A percentile compares a stretch with the other conserved stretches of the same genome.
These are phyloP conservation scores for Drosophila azteca DNA, from an alignment of 1,140 invertebrate species.

Conservation along the genomic window DNA sequence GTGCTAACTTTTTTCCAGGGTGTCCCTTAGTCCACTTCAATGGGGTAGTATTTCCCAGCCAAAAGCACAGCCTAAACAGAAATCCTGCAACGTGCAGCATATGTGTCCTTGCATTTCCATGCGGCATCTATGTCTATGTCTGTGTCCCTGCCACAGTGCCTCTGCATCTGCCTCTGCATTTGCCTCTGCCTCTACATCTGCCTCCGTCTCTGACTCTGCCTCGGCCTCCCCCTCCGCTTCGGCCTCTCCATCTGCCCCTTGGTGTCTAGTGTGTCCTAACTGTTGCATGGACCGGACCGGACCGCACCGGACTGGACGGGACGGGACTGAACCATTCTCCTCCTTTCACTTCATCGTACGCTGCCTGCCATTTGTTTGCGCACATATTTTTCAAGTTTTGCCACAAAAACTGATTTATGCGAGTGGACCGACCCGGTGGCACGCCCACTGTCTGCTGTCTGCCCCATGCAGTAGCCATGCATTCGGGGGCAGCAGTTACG, in stretches of 20 bases:
- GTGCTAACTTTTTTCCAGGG: too few relatives aligned
- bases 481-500: not conserved
- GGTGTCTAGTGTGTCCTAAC: slow-evolving; percentile 49
- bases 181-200: not conserved
- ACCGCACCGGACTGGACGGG: slow-evolving; percentile 25
- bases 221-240: not conserved
- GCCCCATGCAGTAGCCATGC: slow-evolving; percentile 11
- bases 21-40: not conserved
- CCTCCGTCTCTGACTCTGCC: not conserved
- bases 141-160: too few relatives aligned
- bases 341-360: slow-evolving; percentile 33
- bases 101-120: slow-evolving; percentile 67
- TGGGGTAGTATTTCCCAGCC: slow-evolving; percentile 6
- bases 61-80: slow-evolving; percentile 53
- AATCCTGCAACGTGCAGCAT: slow-evolving; percentile 63
- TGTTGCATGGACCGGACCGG: slow-evolving; percentile 60
- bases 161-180: too few relatives aligned
- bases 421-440: slow-evolving; percentile 46
- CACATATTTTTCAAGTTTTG: slow-evolving; percentile 78
- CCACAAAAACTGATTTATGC: slow-evolving; percentile 77
- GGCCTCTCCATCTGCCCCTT: slow-evolving; percentile 14
- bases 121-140: slow-evolving; percentile 18
- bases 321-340: slow-evolving; percentile 23
- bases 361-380: slow-evolving; percentile 72
- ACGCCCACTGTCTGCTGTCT: slow-evolving; percentile 28